A percentile compares a stretch with the other conserved stretches of the same genome.
phyloP scores from a whole-genome alignment of 2,113 vertebrate species.

The Cynopterus brachyotis region DNA sequence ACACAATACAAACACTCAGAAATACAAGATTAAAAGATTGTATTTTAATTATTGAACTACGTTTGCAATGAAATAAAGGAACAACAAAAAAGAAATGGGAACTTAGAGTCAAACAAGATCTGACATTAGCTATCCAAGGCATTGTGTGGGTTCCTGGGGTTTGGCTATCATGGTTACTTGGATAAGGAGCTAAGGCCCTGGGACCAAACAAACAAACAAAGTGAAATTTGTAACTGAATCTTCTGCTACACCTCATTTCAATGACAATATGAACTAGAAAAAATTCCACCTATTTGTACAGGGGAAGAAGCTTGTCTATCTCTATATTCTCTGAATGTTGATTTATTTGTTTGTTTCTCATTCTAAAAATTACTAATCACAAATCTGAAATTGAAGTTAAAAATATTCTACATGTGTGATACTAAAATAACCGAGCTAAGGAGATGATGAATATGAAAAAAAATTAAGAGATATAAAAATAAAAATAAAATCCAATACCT shows the following conservation, averaged over 20 bases:
- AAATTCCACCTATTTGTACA: neutral
- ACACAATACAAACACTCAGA: neutral
- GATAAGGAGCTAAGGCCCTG: neutral
- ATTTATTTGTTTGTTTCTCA: neutral
- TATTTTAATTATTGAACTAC: neutral
- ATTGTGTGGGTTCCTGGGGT: neutral
- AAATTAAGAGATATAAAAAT: neutral
- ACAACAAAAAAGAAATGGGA: neutral
- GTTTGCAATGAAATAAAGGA: neutral
- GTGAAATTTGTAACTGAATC: neutral
- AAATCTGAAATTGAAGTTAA: neutral
- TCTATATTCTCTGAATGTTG: neutral
- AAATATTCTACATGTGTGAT: neutral
- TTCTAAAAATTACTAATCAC: neutral
- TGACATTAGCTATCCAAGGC: accelerated
- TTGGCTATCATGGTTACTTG: neutral
- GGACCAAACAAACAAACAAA: neutral
- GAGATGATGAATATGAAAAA: neutral
- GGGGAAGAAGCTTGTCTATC: neutral
- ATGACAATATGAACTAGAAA: neutral
- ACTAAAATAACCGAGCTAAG: neutral
- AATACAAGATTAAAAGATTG: neutral
- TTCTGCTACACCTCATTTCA: neutral
- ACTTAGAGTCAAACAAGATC: neutral
- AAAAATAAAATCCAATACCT: neutral